Base-by-base conservation (phyloP, 2,888 invertebrate species). In the Agrotis segetum region DNA sequence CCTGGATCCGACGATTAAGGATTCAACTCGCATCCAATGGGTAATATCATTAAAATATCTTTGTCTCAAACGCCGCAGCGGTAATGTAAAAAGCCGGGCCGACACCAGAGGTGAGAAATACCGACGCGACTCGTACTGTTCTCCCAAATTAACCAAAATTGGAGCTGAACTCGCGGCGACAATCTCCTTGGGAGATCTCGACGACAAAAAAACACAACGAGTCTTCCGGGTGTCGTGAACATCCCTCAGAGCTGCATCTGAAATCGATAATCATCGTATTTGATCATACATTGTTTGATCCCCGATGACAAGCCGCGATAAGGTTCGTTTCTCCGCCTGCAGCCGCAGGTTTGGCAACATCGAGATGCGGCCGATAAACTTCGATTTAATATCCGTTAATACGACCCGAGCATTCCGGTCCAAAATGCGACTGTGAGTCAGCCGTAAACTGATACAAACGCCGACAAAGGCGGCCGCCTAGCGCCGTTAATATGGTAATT, bases 41-140 rank as follows among this genome's bases (percentile, higher is more conserved):
- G 95, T 93, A 95, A 95, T 96, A 95, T 94, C 95, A 94, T 96
- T 96, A 96, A 96, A 96, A 96, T 96, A 95, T 94, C 94, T 96
- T 93, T 95, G 95, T 94, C 91, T 94, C 92, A 94, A 95, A 95
- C 89, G 91, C 94, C 94, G 94, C 92, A 86, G 91, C 89, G 89
- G 89, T 90, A 88, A 90, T 80, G 90, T 93, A 94, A 96, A 95
- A 95, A 95, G 91, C 88, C 84, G 85, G 84, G 88, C 88, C 91
- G 90, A 92, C 93, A 92, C 92, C 91, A 88, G 88, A 95, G 94
- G 96, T 96, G 96, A 95, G 94, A 96, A 94, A 94, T 94, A 91
- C 92, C 91, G 85, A 88, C 89, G 91, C 90, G 89, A 89, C 89
- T 89, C 87, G 83, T 88, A 88, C 89, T 88, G 85, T 90, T 92